A percentile compares a stretch with the other conserved stretches of the same genome.
phyloP scores from a whole-genome alignment of 2,888 invertebrate species.

The Taenaris catops region DNA sequence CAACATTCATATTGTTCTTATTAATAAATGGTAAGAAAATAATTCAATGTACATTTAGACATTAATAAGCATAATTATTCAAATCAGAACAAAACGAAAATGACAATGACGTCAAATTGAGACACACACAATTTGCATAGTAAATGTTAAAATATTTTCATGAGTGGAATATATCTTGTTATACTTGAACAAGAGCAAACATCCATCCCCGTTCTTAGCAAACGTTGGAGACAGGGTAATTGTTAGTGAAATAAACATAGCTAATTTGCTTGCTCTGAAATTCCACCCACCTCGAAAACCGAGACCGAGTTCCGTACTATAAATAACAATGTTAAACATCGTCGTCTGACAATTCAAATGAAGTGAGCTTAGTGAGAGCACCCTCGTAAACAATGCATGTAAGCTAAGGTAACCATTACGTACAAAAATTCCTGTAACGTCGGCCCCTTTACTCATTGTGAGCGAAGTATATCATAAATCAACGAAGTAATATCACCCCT shows the following conservation, averaged over 20 bases:
- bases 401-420: conserved; percentile 71
- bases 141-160: conserved; percentile 15
- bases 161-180: conserved; percentile 21
- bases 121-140: conserved; percentile 16
- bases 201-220: conserved; percentile 42
- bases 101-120: conserved; percentile 7
- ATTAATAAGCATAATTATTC: too few species aligned
- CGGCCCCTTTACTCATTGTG: too few species aligned
- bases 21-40: too few species aligned
- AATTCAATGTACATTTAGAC: too few species aligned
- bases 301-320: conserved; percentile 45
- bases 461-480: conserved; percentile 46
- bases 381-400: conserved; percentile 55
- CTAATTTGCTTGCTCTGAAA: conserved; percentile 68
- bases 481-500: conserved; percentile 48
- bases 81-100: too few species aligned
- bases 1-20: too few species aligned
- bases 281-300: conserved; percentile 40
- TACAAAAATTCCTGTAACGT: too few species aligned
- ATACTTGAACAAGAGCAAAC: conserved; percentile 32
- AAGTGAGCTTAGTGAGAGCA: conserved; percentile 47
- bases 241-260: conserved; percentile 54
- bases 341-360: conserved; percentile 45
- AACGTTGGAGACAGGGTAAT: conserved; percentile 46
- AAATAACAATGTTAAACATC: conserved; percentile 72